Percentiles rank a stretch among this genome's conserved stretches.
phyloP scores from a whole-genome alignment of 2,888 invertebrate genomes.

The Rhagophthalmus giganteus region DNA sequence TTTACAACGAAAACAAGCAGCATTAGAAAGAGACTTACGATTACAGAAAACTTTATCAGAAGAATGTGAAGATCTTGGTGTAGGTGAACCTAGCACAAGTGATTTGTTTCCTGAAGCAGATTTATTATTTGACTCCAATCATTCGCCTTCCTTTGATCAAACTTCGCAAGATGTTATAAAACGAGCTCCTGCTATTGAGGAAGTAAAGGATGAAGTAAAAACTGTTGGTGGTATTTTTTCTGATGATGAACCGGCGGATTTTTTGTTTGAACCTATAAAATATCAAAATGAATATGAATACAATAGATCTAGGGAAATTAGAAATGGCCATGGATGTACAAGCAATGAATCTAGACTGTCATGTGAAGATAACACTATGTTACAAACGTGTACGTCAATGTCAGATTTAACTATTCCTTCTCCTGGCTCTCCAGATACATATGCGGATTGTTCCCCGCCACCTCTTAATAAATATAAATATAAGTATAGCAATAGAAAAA shows the following conservation, averaged over 20 bases:
- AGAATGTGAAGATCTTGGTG: constrained; percentile 78
- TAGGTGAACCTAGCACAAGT: constrained; percentile 78
- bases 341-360: constrained; percentile 44
- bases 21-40: constrained; percentile 60
- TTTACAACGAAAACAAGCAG: constrained; percentile 57
- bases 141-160: constrained; percentile 63
- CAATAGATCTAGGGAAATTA: constrained; percentile 43
- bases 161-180: constrained; percentile 41
- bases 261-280: constrained; percentile 52
- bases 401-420: constrained; percentile 55
- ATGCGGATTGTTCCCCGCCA: constrained; percentile 43
- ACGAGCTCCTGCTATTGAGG: constrained; percentile 27
- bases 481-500: constrained; percentile 54
- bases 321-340: constrained; percentile 48
- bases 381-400: constrained; percentile 52
- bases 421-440: constrained; percentile 51
- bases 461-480: constrained; percentile 53
- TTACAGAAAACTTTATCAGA: constrained; percentile 74
- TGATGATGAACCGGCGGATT: constrained; percentile 50
- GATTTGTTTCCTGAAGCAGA: constrained; percentile 80
- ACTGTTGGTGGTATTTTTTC: constrained; percentile 50
- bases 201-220: constrained; percentile 36
- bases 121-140: constrained; percentile 70
- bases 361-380: constrained; percentile 52
- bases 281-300: constrained; percentile 49